Conservation (phyloP, 2,888 invertebrate species). For the Xestobium rufovillosum region DNA sequence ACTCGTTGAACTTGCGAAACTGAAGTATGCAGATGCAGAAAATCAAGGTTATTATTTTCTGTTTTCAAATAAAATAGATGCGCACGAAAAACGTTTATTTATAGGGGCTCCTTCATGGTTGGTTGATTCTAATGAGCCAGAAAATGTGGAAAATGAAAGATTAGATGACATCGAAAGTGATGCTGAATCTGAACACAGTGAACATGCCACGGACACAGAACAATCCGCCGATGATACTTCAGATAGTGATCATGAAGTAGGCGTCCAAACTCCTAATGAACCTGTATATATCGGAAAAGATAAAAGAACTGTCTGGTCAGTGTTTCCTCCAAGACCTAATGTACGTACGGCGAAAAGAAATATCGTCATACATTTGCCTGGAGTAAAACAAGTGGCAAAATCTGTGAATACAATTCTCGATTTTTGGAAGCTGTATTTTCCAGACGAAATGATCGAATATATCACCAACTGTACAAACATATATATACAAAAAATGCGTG, state of each 20-base stretch:
- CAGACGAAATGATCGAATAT: slow-evolving; percentile 19
- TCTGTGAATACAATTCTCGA: background rate
- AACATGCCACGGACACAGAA: slow-evolving; percentile 1
- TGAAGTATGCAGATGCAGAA: background rate
- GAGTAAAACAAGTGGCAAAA: background rate
- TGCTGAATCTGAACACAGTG: slow-evolving; percentile 1
- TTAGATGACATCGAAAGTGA: background rate
- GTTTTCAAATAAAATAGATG: no score
- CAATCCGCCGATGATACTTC: background rate
- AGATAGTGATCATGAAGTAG: background rate
- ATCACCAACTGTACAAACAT: slow-evolving; percentile 24
- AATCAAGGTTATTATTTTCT: no score
- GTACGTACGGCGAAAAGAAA: background rate
- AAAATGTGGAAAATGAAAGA: background rate
- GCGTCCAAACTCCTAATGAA: background rate
- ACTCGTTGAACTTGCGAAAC: background rate
- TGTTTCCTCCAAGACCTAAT: background rate
- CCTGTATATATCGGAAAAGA: background rate
- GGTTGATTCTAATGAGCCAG: background rate
- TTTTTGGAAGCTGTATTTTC: slow-evolving; percentile 7
- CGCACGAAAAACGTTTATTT: no score
- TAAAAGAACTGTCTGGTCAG: background rate
- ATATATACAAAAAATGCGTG: slow-evolving; percentile 18
- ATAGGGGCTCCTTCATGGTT: background rate
- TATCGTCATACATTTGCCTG: background rate